Evolutionary conservation across 1,140 invertebrate genomes (phyloP).

Genomic region (Pseudomyrmex dendroicus): DNA sequence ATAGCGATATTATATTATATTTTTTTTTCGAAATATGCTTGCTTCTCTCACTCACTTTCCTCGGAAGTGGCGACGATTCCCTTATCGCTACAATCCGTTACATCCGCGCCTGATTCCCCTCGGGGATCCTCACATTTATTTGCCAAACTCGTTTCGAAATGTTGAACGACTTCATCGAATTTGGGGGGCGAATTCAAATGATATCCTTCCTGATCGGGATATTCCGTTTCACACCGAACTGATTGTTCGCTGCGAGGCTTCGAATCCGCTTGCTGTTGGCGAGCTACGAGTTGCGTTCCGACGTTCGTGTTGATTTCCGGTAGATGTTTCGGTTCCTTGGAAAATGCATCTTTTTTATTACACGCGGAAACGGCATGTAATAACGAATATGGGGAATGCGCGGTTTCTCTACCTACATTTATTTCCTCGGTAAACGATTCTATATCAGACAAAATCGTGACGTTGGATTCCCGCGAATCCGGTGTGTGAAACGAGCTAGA

Average conservation of each 20-base stretch:
- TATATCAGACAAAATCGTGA: conserved; percentile 46
- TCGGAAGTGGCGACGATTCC: conserved; percentile 4
- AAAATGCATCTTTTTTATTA: background rate
- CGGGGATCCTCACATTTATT: conserved; percentile 9
- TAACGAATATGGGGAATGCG: background rate
- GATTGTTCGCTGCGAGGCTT: conserved; percentile 29
- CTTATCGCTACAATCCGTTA: conserved; percentile 27
- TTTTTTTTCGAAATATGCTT: too few relatives aligned
- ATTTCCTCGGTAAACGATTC: conserved; percentile 51
- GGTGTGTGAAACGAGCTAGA: conserved; percentile 64
- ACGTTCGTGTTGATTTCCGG: background rate
- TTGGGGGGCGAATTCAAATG: conserved; percentile 25
- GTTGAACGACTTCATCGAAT: conserved; percentile 28
- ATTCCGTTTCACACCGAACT: conserved; percentile 1
- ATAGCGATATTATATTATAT: background rate
- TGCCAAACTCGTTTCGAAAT: conserved; percentile 27
- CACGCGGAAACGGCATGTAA: background rate
- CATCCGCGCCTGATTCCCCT: conserved; percentile 15
- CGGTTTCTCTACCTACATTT: conserved; percentile 46
- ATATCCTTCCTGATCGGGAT: background rate
- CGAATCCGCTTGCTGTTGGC: conserved; percentile 11
- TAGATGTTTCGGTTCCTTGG: conserved; percentile 22
- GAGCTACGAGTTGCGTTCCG: conserved; percentile 38
- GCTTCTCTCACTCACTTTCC: conserved; percentile 25
- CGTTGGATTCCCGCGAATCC: conserved; percentile 61